Evolutionary conservation across 1,140 invertebrate genomes (phyloP), one percentile per base, ranked within the genome.

Genomic region (Zaprionus camerounensis): DNA sequence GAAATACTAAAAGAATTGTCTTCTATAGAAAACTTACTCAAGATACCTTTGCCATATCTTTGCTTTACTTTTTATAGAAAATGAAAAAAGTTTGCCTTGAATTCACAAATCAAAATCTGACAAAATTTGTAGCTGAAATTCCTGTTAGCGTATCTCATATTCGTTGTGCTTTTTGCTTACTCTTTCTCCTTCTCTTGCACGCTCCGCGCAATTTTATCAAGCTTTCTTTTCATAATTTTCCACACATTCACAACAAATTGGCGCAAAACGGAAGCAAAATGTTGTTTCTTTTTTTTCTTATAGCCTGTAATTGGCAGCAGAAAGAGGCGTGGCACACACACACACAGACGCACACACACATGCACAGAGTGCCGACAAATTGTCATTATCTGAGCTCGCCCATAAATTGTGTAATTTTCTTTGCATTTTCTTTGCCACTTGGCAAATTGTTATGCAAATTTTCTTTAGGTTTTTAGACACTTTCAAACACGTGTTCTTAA

Each of bases 361-460:
- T 44, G 57, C 31, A 67, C 5, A 46, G 41, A 3, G 6, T 17
- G 71, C 59, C 62, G 73, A 73, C 62, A 73, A 82, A 83, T 85
- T 87, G 80, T 82, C 80, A 82, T 87, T 85, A 85, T 75, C 65
- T 57, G 28, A 31, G 55, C 76, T 57, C 49, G 34, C 58, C 53
- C 38, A 86, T 46, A 46, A 46, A 86, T 86, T 86, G 83, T 88
- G 83, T 83, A 87, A 87, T 87, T 87, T 76, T 87, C 71, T 81
- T 78, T 71, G 69, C 70, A 56, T 83, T 80, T 83, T 76, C 73
- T 71, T 71, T 71, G 41, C 12, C 71, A 20, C 66, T 67, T 66
- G 41, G 59, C 78, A 87, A 90, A 81, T 90, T 88, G 85, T 88
- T 88, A 88, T 88, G 84, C 85, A 88, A 88, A 90, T 88, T 72